A percentile compares a stretch with the other conserved stretches of the same genome.
phyloP scores from a whole-genome alignment of 2,113 vertebrate genomes.

The Rhinogobius similis region DNA sequence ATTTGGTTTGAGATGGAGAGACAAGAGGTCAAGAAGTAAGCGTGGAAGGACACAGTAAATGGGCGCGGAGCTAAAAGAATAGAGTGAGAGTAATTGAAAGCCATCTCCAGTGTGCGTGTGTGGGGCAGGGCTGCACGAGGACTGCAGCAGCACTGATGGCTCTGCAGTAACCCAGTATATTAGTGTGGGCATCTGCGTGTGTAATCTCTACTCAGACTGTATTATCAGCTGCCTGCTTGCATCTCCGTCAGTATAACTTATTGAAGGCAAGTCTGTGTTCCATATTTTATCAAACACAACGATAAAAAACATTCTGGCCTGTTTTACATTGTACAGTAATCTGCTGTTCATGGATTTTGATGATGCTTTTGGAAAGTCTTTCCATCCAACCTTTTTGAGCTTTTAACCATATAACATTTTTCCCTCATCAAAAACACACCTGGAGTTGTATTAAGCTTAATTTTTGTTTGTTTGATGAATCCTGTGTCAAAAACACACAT shows the following conservation, averaged over 20 bases:
- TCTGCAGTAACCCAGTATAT: conserved; percentile 20
- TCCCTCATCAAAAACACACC: no score
- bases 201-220: conserved; percentile 11
- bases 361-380: no score
- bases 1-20: conserved; percentile 32
- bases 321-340: background rate
- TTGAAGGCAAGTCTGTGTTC: conserved; percentile 4
- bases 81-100: conserved; percentile 40
- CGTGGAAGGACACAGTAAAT: conserved; percentile 25
- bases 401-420: no score
- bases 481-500: no score
- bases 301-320: background rate
- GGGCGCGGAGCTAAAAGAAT: conserved; percentile 16
- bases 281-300: background rate
- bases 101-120: conserved; percentile 27
- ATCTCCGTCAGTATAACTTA: background rate
- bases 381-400: no score
- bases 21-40: conserved; percentile 45
- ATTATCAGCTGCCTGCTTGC: conserved; percentile 8
- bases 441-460: no score
- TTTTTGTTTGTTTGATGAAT: no score
- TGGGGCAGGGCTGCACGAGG: conserved; percentile 37
- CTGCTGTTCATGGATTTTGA: background rate
- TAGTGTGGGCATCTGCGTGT: conserved; percentile 28
- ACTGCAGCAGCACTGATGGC: conserved; percentile 43